Evolutionary conservation across 53 echinoderm and acorn worm genomes (phyloP).

Genomic region (Luidia sarsii): DNA sequence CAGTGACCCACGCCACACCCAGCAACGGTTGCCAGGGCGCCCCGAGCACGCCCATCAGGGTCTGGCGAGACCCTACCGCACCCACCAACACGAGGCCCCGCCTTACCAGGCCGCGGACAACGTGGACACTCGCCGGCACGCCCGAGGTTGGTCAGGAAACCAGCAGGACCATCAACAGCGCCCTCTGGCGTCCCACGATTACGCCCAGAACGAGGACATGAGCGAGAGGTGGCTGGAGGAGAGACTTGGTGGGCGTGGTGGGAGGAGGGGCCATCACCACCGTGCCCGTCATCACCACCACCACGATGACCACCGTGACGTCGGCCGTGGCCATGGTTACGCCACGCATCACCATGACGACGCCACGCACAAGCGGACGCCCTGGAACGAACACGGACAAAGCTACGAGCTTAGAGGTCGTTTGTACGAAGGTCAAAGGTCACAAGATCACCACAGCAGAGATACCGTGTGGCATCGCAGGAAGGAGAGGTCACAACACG

Average conservation of each 20-base stretch:
- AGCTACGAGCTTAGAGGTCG: background rate
- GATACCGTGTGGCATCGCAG: background rate
- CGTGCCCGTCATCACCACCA: background rate
- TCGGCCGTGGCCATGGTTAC: background rate
- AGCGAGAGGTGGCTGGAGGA: conserved; percentile 40
- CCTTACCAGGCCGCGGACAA: background rate
- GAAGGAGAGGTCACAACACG: background rate
- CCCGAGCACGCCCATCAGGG: conserved; percentile 1
- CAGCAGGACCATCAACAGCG: background rate
- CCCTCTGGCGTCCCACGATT: conserved; percentile 5
- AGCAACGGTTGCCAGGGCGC: background rate
- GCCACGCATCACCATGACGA: conserved; percentile 14
- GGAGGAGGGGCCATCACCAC: background rate
- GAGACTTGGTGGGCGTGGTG: background rate
- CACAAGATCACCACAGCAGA: background rate
- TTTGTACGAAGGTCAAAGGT: conserved; percentile 38
- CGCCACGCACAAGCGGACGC: background rate
- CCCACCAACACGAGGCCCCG: conserved; percentile 20
- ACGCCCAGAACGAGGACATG: conserved; percentile 25
- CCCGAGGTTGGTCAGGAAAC: too few relatives aligned
- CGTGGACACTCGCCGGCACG: too few relatives aligned
- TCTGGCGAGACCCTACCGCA: conserved; percentile 12
- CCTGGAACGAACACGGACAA: background rate
- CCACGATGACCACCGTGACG: background rate
- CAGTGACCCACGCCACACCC: background rate